Base-by-base conservation (phyloP, 2,797 vertebrate species). In the Apogon hyalosoma region DNA sequence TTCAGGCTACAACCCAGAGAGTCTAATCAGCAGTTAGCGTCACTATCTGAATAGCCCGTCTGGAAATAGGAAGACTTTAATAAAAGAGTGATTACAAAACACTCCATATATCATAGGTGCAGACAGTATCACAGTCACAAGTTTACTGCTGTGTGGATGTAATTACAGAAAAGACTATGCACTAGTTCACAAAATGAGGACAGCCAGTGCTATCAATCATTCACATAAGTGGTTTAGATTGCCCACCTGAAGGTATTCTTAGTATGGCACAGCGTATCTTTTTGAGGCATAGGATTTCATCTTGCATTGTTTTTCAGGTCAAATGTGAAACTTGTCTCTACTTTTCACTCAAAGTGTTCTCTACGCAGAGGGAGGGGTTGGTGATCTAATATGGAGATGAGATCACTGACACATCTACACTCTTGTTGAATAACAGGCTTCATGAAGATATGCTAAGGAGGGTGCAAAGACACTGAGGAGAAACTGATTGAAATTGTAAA, bases 191-290 rank as follows among this genome's bases (percentile, higher is more conserved):
- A 69, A 51, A 88, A 87, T 69, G 79, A 87, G 84, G 87, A 77
- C 85, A 88, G 71, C 50, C 69, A 76, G 54, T 43, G 62, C 38
- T 60, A 59, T 65, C 46, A 65, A 69, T 43, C 70, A 63, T 53
- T 45, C 43, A 51, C 38, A 63, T 11, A 0, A 39, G 33, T 14
- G 62, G 73, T 68, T 87, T 82, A 63, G 60, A 72, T 82, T 79
- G 83, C 78, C 76, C 71, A 83, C 77, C 82, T 87, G 65, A 36
- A 91, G 80, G 76, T 62, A 69, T 74, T 59, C 56, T 73, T 68
- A 75, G 75, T 84, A 61, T 69, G 40, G 31, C 64, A 79, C 69
- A 56, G 13, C 36, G 31, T 58, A 83, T 18, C 48, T 77, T 65
- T 75, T 82, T 68, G 68, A 19, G 65, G 83, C 21, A 45, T 87